These are phyloP conservation scores for Dendrolimus punctatus DNA, from an alignment of 1,140 invertebrate genomes.

Conservation along the genomic window DNA sequence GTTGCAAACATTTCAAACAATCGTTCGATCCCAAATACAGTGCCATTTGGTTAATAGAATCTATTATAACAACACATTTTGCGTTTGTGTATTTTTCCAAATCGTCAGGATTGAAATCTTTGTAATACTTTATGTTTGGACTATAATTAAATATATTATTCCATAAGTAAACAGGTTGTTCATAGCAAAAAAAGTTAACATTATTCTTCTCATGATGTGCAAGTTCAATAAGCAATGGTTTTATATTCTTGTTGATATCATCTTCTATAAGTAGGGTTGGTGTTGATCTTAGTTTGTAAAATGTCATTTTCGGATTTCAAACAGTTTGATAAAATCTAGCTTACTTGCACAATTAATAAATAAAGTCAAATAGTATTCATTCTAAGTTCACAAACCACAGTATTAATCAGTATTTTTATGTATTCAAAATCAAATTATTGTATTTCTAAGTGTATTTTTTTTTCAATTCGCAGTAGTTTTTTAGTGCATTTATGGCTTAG, in stretches of 20 bases:
- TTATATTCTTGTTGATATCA: conserved; percentile 39
- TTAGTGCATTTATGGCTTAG: too few species aligned
- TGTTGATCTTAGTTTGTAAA: conserved; percentile 44
- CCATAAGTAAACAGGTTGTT: conserved; percentile 52
- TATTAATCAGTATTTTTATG: too few species aligned
- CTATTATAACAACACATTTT: conserved; percentile 44
- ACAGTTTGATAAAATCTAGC: too few species aligned
- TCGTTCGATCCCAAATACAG: conserved; percentile 43
- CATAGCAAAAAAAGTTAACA: conserved; percentile 48
- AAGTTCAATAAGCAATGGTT: conserved; percentile 42
- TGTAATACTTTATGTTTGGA: conserved; percentile 22
- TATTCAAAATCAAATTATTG: too few species aligned
- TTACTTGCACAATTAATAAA: too few species aligned
- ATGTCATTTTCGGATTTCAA: conserved; percentile 27
- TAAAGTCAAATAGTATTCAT: too few species aligned
- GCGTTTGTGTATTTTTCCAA: conserved; percentile 17
- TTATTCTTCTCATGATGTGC: conserved; percentile 23
- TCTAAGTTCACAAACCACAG: too few species aligned
- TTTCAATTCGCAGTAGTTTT: too few species aligned
- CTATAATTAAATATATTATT: conserved; percentile 35
- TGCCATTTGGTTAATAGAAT: conserved; percentile 64
- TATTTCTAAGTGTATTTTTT: too few species aligned
- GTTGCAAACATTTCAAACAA: conserved; percentile 34
- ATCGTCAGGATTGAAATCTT: conserved; percentile 24
- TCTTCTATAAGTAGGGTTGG: conserved; percentile 51